Conservation (phyloP, 2,888 invertebrate species). For the Nipponacmea schrenckii region DNA sequence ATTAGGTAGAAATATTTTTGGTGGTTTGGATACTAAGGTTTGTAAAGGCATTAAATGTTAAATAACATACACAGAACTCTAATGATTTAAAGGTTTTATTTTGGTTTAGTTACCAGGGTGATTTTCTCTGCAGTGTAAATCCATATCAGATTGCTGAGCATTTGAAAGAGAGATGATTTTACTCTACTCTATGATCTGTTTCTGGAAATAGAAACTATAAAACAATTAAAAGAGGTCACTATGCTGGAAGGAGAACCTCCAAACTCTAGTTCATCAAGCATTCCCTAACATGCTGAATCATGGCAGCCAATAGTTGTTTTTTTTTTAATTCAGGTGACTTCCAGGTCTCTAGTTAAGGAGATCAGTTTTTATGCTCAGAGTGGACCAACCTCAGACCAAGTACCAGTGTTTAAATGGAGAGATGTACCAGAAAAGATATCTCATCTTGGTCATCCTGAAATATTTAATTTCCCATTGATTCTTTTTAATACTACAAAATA, state of each 20-base stretch:
- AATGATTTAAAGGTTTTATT: too few relatives aligned
- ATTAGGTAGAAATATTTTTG: conserved; percentile 76
- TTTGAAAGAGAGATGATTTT: too few relatives aligned
- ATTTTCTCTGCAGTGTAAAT: too few relatives aligned
- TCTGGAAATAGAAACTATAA: too few relatives aligned
- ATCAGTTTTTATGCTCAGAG: conserved; percentile 73
- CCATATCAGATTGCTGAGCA: too few relatives aligned
- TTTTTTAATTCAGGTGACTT: conserved; percentile 49
- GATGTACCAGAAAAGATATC: conserved; percentile 73
- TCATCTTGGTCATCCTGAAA: conserved; percentile 81
- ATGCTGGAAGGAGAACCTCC: too few relatives aligned
- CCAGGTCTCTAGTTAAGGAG: conserved; percentile 39
- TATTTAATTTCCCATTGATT: conserved; percentile 76
- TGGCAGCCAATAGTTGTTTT: background rate
- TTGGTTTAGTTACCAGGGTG: too few relatives aligned
- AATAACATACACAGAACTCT: too few relatives aligned
- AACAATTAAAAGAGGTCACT: too few relatives aligned
- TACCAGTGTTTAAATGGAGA: conserved; percentile 83
- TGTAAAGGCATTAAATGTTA: conserved; percentile 36
- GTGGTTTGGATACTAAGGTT: conserved; percentile 77
- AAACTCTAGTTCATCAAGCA: too few relatives aligned
- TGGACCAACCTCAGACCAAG: conserved; percentile 73
- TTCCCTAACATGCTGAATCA: too few relatives aligned
- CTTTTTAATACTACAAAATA: conserved; percentile 37
- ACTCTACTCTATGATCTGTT: too few relatives aligned